These are phyloP conservation scores for Criorhina ranunculi DNA, from an alignment of 2,888 invertebrate genomes.

Conservation along the genomic window DNA sequence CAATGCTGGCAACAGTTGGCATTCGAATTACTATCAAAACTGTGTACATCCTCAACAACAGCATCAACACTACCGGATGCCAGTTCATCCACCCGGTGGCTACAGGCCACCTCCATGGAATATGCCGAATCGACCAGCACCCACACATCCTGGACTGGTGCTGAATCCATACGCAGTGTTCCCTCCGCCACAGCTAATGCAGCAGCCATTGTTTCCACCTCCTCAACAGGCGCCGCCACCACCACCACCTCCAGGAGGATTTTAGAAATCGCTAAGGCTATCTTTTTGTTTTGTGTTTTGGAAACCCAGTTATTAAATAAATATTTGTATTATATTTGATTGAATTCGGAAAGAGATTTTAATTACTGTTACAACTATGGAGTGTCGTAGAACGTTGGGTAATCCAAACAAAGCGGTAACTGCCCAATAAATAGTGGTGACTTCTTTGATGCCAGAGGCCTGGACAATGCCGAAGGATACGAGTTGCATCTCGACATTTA, in stretches of 20 bases:
- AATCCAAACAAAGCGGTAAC: no score
- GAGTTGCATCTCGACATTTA: no score
- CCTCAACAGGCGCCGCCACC: conserved; percentile 40
- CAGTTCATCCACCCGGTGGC: conserved; percentile 82
- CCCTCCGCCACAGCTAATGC: conserved; percentile 62
- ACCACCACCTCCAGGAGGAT: conserved; percentile 30
- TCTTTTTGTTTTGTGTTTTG: background rate
- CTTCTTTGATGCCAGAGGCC: no score
- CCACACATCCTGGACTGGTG: conserved; percentile 40
- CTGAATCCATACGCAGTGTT: conserved; percentile 64
- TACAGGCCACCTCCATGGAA: conserved; percentile 82
- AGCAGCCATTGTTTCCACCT: conserved; percentile 62
- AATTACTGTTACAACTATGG: no score
- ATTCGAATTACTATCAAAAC: conserved; percentile 81
- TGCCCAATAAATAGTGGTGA: no score
- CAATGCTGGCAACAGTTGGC: conserved; percentile 82
- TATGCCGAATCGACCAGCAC: conserved; percentile 2
- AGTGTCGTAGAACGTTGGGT: no score
- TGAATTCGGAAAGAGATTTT: no score
- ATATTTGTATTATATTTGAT: no score
- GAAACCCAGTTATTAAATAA: no score
- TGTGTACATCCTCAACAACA: conserved; percentile 58
- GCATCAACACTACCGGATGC: conserved; percentile 40
- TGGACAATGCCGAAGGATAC: no score
- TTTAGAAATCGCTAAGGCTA: background rate